These are phyloP conservation scores for Tenualosa thibaudeaui DNA, from an alignment of 2,797 vertebrate species.

Conservation along the genomic window DNA sequence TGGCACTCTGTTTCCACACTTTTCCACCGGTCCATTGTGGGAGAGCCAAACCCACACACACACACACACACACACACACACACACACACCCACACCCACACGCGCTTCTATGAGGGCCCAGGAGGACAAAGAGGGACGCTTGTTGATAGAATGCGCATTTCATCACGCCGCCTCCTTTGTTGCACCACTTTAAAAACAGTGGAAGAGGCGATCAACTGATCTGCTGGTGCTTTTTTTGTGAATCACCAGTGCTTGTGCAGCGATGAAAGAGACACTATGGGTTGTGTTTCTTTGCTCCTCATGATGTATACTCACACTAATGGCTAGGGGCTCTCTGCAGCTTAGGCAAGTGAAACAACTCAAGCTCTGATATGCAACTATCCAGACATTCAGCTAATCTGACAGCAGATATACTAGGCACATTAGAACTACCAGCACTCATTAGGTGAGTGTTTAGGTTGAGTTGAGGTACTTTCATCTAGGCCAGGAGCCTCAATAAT, in stretches of 20 bases:
- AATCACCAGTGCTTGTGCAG: neutral
- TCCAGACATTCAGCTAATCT: neutral
- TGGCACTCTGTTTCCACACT: conserved; percentile 56
- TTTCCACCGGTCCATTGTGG: conserved; percentile 60
- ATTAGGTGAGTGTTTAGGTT: neutral
- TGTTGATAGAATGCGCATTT: conserved; percentile 65
- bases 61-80: conserved; percentile 14
- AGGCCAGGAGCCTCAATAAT: neutral
- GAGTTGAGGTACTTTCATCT: neutral
- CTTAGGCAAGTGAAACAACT: conserved; percentile 1
- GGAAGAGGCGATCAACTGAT: conserved; percentile 60
- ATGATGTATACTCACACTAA: conserved; percentile 54
- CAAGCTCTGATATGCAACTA: neutral
- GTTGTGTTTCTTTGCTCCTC: conserved; percentile 47
- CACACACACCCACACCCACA: conserved; percentile 8
- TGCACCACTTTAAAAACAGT: conserved; percentile 48
- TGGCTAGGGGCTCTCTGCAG: neutral
- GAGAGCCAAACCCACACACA: conserved; percentile 27
- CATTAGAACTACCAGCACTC: neutral
- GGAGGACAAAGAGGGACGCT: conserved; percentile 62
- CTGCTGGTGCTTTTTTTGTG: conserved; percentile 66
- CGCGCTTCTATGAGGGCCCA: conserved; percentile 57
- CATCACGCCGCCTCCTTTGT: conserved; percentile 67
- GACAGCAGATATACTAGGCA: neutral
- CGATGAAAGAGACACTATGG: conserved; percentile 49